These are phyloP conservation scores for Eueremaeus valkanovi DNA, from an alignment of 2,888 invertebrate genomes.

Conservation along the genomic window DNA sequence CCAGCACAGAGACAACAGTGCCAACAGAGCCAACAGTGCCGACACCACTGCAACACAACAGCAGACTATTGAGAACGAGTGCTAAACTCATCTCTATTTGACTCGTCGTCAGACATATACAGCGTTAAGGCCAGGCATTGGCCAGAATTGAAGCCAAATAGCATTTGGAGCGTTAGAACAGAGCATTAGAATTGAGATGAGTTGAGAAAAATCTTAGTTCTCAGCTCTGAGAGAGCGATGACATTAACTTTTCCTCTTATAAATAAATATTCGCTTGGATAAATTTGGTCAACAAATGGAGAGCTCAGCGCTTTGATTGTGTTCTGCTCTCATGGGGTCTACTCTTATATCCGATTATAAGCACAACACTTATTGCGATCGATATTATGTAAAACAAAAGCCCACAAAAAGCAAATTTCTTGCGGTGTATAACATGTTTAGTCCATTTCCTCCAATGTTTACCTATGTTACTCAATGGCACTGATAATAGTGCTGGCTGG, in stretches of 20 bases:
- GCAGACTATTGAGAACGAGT: neutral
- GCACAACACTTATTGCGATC: neutral
- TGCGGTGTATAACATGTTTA: slow-evolving; percentile 23
- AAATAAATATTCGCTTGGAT: neutral
- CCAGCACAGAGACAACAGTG: neutral
- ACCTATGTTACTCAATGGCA: neutral
- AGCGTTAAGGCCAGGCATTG: neutral
- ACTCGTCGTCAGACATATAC: neutral
- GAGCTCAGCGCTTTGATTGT: neutral
- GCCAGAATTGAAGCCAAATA: neutral
- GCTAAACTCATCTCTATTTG: neutral
- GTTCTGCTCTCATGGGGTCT: neutral
- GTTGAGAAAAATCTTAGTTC: neutral
- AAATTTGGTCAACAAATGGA: slow-evolving; percentile 4
- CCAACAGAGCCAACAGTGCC: neutral
- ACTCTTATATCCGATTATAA: slow-evolving; percentile 6
- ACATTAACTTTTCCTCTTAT: neutral
- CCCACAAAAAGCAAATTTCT: neutral
- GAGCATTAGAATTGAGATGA: neutral
- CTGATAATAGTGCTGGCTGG: neutral
- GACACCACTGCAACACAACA: neutral
- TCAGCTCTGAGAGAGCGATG: neutral
- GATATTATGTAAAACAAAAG: slow-evolving; percentile 32
- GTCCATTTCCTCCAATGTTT: slow-evolving; percentile 29
- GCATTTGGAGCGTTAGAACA: neutral